Conservation (phyloP, 2,888 invertebrate species). For the Drosophila demipolita region DNA sequence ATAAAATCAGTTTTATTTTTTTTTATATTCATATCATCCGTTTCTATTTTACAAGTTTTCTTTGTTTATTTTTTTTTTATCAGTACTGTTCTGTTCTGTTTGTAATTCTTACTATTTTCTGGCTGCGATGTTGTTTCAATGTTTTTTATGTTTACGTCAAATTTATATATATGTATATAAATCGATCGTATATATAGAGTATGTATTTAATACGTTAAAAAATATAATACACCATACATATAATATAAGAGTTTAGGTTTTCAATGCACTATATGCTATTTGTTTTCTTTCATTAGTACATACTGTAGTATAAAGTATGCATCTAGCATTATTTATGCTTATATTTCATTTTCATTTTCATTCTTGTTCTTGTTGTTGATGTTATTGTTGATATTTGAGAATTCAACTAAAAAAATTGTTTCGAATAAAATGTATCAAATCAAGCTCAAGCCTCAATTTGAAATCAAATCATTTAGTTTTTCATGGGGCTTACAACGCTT, state of each 20-base stretch:
- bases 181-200: constrained; percentile 60
- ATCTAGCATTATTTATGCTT: constrained; percentile 36
- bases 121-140: constrained; percentile 48
- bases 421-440: constrained; percentile 45
- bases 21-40: constrained; percentile 16
- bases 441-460: constrained; percentile 31
- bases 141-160: constrained; percentile 51
- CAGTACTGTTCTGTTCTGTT: constrained; percentile 35
- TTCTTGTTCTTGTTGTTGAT: constrained; percentile 28
- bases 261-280: constrained; percentile 64
- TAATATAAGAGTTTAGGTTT: constrained; percentile 74
- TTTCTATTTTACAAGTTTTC: constrained; percentile 52
- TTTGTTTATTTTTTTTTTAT: constrained; percentile 14
- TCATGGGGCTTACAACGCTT: constrained; percentile 45
- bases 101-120: constrained; percentile 55
- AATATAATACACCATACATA: constrained; percentile 80
- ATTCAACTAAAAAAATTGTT: constrained; percentile 57
- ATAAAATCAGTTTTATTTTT: constrained; percentile 49
- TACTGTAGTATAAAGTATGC: constrained; percentile 35
- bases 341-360: constrained; percentile 26
- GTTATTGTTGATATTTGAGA: constrained; percentile 61
- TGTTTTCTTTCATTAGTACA: constrained; percentile 37
- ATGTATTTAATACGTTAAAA: constrained; percentile 76
- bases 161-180: constrained; percentile 61
- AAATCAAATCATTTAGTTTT: constrained; percentile 54